Percentiles rank a stretch among this genome's conserved stretches.
Conservation (phyloP, 2,797 vertebrate genomes). For the Pangasius macronema region DNA sequence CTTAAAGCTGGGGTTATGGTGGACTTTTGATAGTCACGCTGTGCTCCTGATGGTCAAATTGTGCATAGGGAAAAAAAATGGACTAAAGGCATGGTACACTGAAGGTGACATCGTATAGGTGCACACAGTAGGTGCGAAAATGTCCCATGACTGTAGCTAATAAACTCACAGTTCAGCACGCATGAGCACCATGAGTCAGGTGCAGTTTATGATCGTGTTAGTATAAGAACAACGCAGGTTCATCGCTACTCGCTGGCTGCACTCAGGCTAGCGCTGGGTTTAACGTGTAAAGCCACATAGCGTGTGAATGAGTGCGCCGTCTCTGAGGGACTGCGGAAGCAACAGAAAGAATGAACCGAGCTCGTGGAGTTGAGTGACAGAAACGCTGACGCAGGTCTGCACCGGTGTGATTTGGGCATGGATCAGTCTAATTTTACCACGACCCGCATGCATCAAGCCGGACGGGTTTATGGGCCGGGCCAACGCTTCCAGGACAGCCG, state of each 20-base stretch:
- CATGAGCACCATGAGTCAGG: too few relatives aligned
- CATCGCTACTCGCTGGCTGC: neutral
- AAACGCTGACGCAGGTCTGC: constrained; percentile 27
- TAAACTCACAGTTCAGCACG: neutral
- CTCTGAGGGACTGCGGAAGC: neutral
- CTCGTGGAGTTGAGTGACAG: constrained; percentile 23
- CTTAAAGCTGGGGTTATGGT: neutral
- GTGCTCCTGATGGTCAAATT: neutral
- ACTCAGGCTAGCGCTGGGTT: neutral
- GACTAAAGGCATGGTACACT: neutral
- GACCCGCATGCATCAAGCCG: constrained; percentile 36
- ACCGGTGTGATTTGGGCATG: constrained; percentile 25
- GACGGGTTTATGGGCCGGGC: constrained; percentile 33
- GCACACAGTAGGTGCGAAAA: neutral
- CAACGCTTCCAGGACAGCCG: constrained; percentile 40
- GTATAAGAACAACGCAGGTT: neutral
- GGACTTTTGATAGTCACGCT: neutral
- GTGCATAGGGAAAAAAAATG: too few relatives aligned
- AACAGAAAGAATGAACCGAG: neutral
- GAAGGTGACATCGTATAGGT: neutral
- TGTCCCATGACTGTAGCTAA: neutral
- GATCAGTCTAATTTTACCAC: constrained; percentile 38
- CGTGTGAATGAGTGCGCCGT: neutral
- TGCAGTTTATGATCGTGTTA: neutral
- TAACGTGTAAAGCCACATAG: neutral